Evolutionary conservation across 2,797 vertebrate genomes (phyloP), one percentile per base, ranked within the genome.

Genomic region (Antennarius maculatus): DNA sequence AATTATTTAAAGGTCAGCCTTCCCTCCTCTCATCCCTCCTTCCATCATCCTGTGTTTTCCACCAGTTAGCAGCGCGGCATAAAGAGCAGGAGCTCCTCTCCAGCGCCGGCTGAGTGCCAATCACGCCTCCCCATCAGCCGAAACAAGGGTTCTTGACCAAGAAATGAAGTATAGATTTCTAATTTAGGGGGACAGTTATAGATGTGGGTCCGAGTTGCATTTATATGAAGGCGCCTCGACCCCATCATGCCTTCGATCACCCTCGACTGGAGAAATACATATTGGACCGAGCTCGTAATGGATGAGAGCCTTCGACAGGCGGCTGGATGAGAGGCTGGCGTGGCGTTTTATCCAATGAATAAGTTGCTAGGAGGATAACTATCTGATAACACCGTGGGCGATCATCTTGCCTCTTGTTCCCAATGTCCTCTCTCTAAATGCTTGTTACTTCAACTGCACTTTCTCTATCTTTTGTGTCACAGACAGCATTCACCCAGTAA

Each of bases 91-190:
- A 66, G 80, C 39, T 23, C 2, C 55, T 16, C 74, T 49, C 47
- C 84, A 77, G 81, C 23, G 81, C 77, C 85, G 89, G 88, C 83
- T 82, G 86, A 90, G 83, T 84, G 79, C 74, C 84, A 83, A 81
- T 91, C 88, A 88, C 14, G 6, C 43, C 61, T 65, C 68, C 71
- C 74, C 68, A 76, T 80, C 80, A 77, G 67, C 81, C 62, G 82
- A 88, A 91, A 85, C 86, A 83, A 80, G 78, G 74, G 68, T 84
- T 79, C 86, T 83, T 85, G 79, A 83, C 80, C 65, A 57, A 86
- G 80, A 93, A 91, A 93, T 92, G 86, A 90, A 90, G 86, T 93
- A 93, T 92, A 86, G 92, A 93, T 92, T 93, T 94, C 87, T 91
- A 92, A 93, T 93, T 91, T 89, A 79, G 77, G 54, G 71, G 80